These are phyloP conservation scores for Phocides pigmalion DNA, from an alignment of 1,140 invertebrate species.

Conservation along the genomic window DNA sequence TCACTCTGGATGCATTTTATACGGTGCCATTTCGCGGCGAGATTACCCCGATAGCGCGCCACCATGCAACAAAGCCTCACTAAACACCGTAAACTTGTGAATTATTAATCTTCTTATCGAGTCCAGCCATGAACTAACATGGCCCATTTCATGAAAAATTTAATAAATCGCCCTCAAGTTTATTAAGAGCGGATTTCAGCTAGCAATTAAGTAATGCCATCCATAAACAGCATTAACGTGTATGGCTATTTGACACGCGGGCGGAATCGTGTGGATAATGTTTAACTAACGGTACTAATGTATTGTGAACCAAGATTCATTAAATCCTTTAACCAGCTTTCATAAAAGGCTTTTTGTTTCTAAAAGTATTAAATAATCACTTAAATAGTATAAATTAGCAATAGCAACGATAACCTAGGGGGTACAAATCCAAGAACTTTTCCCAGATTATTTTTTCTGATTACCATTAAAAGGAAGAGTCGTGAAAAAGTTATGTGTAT, in stretches of 20 bases:
- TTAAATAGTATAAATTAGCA: too few species aligned
- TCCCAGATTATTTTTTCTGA: too few species aligned
- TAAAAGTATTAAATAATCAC: too few species aligned
- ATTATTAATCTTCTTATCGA: slow-evolving; percentile 81
- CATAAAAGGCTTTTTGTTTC: too few species aligned
- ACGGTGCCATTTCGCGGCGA: slow-evolving; percentile 64
- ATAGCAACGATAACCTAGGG: too few species aligned
- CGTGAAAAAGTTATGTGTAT: too few species aligned
- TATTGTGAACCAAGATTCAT: neutral
- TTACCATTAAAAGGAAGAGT: too few species aligned
- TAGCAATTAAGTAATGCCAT: slow-evolving; percentile 37
- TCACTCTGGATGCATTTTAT: slow-evolving; percentile 66
- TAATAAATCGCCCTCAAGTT: slow-evolving; percentile 73
- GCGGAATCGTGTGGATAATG: slow-evolving; percentile 19
- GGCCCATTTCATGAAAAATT: slow-evolving; percentile 74
- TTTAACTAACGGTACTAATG: neutral
- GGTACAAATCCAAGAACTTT: too few species aligned
- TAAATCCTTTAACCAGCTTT: neutral
- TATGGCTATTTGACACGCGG: slow-evolving; percentile 11
- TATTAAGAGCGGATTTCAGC: slow-evolving; percentile 54
- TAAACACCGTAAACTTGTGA: slow-evolving; percentile 81
- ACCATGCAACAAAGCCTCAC: slow-evolving; percentile 72
- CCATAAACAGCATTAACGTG: slow-evolving; percentile 33
- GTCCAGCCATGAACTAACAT: slow-evolving; percentile 51
- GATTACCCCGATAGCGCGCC: slow-evolving; percentile 67